phyloP scores from a whole-genome alignment of 1,140 invertebrate species.

The Drosophila obscura region DNA sequence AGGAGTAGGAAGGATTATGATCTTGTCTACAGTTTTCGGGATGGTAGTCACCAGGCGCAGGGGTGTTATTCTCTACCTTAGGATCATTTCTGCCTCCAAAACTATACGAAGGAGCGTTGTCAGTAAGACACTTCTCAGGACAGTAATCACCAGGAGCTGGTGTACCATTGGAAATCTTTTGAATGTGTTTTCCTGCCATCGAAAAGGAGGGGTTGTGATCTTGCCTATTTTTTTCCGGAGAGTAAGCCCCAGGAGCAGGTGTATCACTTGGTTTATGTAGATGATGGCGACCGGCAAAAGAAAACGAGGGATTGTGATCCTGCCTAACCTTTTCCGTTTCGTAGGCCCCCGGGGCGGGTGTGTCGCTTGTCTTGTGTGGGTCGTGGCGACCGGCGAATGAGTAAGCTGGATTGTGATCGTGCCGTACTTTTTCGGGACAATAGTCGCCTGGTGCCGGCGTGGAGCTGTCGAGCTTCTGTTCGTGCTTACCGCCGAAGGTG shows the following conservation, averaged over 20 bases:
- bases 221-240: constrained; percentile 86
- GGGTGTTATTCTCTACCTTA: constrained; percentile 85
- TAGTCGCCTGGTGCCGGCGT: constrained; percentile 92
- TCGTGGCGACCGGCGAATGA: constrained; percentile 85
- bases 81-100: constrained; percentile 86
- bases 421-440: constrained; percentile 87
- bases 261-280: constrained; percentile 81
- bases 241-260: constrained; percentile 88
- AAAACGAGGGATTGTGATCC: constrained; percentile 85
- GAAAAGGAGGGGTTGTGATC: constrained; percentile 84
- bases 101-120: constrained; percentile 85
- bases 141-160: constrained; percentile 87
- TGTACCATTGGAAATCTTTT: constrained; percentile 87
- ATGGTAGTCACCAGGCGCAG: constrained; percentile 90
- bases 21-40: constrained; percentile 89
- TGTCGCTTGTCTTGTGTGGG: constrained; percentile 83
- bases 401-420: constrained; percentile 85
- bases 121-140: constrained; percentile 86
- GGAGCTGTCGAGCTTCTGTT: constrained; percentile 87
- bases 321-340: constrained; percentile 87
- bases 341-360: constrained; percentile 86
- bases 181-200: constrained; percentile 85
- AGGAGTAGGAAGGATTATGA: constrained; percentile 85
- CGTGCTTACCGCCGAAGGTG: constrained; percentile 85
- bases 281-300: constrained; percentile 85